Base-by-base conservation (phyloP, 2,888 invertebrate genomes). In the Drosophila diplacantha region DNA sequence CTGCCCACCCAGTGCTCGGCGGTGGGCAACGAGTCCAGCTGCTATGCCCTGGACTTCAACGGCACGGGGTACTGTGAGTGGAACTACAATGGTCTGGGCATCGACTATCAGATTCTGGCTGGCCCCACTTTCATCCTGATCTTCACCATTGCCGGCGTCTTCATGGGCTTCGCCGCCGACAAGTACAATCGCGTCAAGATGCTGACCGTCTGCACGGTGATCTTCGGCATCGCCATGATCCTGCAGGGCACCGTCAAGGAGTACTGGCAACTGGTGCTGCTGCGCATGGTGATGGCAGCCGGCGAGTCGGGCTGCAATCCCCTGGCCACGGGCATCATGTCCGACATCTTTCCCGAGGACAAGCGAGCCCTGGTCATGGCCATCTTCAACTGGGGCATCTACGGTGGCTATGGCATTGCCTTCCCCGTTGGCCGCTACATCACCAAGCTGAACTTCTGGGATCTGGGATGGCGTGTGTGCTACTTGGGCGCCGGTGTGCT, bases 371-470 rank as follows among this genome's bases (percentile, higher is more conserved):
- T 96, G 39, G 97, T 96, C 14, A 93, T 97, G 91, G 96, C 96
- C 1, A 92, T 97, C 68, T 97, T 97, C 90, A 97, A 97, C 88
- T 97, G 96, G 96, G 97, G 97, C 12, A 96, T 97, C 74, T 97
- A 97, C 85, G 95, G 96, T 32, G 97, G 97, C 3, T 97, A 96
- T 79, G 96, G 96, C 44, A 93, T 97, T 71, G 95, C 96, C 0
- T 97, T 96, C 86, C 96, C 97, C 0, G 93, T 97, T 6, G 97
- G 97, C 0, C 92, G 96, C 74, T 96, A 96, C 79, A 91, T 96
- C 14, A 95, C 96, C 1, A 89, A 90, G 29, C 72, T 93, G 39
- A 93, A 96, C 80, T 91, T 93, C 62, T 94, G 93, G 91, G 92
- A 92, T 69, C 86, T 95, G 89, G 94, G 95, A 43, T 96, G 96